A percentile compares a stretch with the other conserved stretches of the same genome.
Evolutionary conservation across 2,797 vertebrate genomes (phyloP).

Genomic region (Semotilus atromaculatus): DNA sequence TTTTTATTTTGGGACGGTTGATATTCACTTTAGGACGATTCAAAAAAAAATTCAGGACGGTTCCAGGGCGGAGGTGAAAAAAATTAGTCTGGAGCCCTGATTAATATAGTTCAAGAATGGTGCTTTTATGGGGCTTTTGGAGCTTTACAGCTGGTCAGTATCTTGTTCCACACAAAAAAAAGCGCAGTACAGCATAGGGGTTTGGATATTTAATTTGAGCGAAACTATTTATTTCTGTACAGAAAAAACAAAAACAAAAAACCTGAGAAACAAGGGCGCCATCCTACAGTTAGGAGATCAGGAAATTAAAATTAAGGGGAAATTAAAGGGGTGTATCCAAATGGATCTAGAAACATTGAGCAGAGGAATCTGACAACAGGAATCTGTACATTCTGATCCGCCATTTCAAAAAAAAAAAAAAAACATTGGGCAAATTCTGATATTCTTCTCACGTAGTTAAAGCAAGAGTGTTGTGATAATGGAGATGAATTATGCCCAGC

Average conservation of each 20-base stretch:
- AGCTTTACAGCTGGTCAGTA: background rate
- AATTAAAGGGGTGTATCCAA: background rate
- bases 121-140: background rate
- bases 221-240: background rate
- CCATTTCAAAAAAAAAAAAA: conserved; percentile 60
- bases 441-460: conserved; percentile 34
- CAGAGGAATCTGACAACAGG: background rate
- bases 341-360: background rate
- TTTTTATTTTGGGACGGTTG: too few species aligned
- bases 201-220: too few species aligned
- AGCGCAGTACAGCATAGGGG: too few species aligned
- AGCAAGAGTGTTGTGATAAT: conserved; percentile 41
- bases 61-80: too few species aligned
- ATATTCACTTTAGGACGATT: too few species aligned
- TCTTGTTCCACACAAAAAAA: background rate
- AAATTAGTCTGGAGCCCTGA: too few species aligned
- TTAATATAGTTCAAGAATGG: background rate
- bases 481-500: conserved; percentile 59
- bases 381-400: conserved; percentile 57
- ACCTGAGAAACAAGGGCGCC: background rate
- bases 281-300: background rate
- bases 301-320: background rate
- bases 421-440: conserved; percentile 64
- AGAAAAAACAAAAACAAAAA: background rate
- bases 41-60: too few species aligned